A percentile compares a stretch with the other conserved stretches of the same genome.
These are phyloP conservation scores for Drosophila setifemur DNA, from an alignment of 1,140 invertebrate genomes.

Conservation along the genomic window DNA sequence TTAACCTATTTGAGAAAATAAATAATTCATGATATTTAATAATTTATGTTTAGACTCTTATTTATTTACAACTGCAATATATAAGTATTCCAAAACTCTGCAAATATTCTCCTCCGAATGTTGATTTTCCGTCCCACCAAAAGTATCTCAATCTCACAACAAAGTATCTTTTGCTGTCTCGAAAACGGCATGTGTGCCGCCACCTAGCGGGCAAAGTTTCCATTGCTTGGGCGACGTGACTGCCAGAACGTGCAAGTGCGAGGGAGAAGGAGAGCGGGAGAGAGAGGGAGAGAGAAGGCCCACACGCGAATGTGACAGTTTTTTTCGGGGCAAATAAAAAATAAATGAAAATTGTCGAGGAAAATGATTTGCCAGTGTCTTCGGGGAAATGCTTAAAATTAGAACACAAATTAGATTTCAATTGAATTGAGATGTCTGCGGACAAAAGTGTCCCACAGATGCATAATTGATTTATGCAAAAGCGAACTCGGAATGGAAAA, in stretches of 20 bases:
- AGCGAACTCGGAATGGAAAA: not conserved
- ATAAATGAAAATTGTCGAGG: not conserved
- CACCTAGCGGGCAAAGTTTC: slow-evolving; percentile 51
- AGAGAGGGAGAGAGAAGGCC: not conserved
- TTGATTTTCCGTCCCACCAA: not conserved
- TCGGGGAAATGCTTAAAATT: slow-evolving; percentile 42
- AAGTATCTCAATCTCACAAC: not conserved
- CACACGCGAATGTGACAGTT: not conserved
- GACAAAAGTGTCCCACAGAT: slow-evolving; percentile 56
- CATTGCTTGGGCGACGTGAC: slow-evolving; percentile 15
- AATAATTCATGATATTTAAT: too few relatives aligned
- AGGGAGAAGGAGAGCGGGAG: not conserved
- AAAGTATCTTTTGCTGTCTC: not conserved
- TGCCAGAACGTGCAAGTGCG: not conserved
- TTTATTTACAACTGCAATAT: too few relatives aligned
- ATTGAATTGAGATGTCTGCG: slow-evolving; percentile 53
- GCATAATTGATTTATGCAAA: slow-evolving; percentile 75
- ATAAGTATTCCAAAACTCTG: too few relatives aligned
- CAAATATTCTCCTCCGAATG: too few relatives aligned
- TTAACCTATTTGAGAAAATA: too few relatives aligned
- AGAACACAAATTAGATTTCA: slow-evolving; percentile 52
- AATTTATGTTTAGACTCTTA: too few relatives aligned
- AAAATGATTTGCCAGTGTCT: slow-evolving; percentile 12
- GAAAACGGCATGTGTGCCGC: slow-evolving; percentile 47
- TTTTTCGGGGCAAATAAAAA: not conserved